These are phyloP conservation scores for Ciconia stormi DNA, from an alignment of 2,113 vertebrate species.

Conservation along the genomic window DNA sequence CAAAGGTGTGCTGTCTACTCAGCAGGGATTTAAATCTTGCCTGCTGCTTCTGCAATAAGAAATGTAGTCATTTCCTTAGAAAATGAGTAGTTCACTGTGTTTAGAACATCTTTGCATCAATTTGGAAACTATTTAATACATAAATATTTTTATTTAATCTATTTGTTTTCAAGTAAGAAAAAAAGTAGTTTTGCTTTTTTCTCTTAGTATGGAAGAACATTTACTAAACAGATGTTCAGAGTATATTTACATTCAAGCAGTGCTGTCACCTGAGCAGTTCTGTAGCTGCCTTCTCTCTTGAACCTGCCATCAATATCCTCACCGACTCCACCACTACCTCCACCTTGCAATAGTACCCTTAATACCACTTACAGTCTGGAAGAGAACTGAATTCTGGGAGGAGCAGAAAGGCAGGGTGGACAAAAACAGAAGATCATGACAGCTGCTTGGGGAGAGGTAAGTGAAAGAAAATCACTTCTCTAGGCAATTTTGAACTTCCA, in stretches of 20 bases:
- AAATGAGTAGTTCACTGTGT: neutral
- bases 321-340: neutral
- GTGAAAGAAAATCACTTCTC: neutral
- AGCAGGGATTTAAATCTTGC: neutral
- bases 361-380: fast-evolving
- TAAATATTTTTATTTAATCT: neutral
- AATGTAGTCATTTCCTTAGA: neutral
- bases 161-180: neutral
- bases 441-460: neutral
- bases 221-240: neutral
- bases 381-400: neutral
- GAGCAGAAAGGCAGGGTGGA: neutral
- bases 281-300: neutral
- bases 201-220: neutral
- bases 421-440: neutral
- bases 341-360: neutral
- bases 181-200: neutral
- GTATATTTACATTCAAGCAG: neutral
- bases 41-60: neutral
- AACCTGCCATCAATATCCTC: neutral
- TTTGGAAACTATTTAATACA: neutral
- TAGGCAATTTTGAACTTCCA: neutral
- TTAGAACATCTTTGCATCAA: neutral
- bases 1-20: conserved; percentile 26
- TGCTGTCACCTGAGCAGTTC: neutral